Percentiles rank a stretch among this genome's conserved stretches.
Conservation (phyloP, 2,113 vertebrate species). For the Actinemys pallida region DNA sequence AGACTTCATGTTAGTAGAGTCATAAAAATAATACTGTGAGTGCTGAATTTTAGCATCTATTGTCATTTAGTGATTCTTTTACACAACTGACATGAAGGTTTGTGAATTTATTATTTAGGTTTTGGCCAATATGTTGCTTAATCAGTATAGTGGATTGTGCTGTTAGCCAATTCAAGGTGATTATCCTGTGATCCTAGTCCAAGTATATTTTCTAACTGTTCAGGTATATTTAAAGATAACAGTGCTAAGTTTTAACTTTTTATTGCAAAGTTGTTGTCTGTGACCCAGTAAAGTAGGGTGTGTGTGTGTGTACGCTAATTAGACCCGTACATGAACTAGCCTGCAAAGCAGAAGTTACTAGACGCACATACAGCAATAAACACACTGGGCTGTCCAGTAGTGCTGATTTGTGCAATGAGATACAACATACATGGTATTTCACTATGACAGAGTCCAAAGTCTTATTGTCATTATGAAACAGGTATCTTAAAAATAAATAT, state of each 20-base stretch:
- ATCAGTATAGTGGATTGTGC: neutral
- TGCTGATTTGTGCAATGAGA: neutral
- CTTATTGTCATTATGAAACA: neutral
- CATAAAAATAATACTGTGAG: neutral
- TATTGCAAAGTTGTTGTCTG: constrained; percentile 11
- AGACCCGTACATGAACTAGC: neutral
- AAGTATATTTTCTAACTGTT: neutral
- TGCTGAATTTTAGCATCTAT: neutral
- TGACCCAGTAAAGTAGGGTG: neutral
- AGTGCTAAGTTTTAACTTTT: neutral
- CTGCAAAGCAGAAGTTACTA: neutral
- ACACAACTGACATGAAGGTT: neutral
- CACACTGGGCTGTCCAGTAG: neutral
- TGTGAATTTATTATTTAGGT: neutral
- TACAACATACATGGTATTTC: neutral
- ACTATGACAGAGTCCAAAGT: neutral
- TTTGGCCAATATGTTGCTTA: neutral
- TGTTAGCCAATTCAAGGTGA: neutral
- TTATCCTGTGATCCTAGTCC: neutral
- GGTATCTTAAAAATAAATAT: neutral
- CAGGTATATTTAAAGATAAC: neutral
- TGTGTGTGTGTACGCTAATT: neutral
- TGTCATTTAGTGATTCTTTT: neutral
- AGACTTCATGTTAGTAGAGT: neutral
- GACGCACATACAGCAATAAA: neutral